Conservation (phyloP, 1,140 invertebrate species). For the Rhopalosiphum maidis region DNA sequence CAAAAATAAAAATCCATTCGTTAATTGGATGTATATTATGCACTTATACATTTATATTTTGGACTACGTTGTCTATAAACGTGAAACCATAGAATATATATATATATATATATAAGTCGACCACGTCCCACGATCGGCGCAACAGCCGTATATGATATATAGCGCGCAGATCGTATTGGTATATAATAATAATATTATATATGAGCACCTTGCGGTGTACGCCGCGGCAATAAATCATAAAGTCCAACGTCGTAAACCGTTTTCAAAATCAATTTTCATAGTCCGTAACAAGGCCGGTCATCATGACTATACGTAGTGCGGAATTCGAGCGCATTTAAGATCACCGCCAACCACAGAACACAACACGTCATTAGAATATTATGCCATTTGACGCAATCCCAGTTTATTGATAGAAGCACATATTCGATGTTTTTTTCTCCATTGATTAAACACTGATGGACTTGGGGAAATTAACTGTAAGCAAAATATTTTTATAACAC, state of each 20-base stretch:
- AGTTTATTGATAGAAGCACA: too few relatives aligned
- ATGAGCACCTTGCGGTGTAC: neutral
- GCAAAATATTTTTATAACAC: too few relatives aligned
- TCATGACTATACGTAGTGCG: neutral
- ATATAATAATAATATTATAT: neutral
- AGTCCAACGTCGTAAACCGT: neutral
- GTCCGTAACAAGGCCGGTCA: neutral
- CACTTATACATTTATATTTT: neutral
- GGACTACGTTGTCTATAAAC: neutral
- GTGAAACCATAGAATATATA: neutral
- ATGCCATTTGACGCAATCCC: too few relatives aligned
- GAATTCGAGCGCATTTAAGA: neutral
- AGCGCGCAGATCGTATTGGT: neutral
- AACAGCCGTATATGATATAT: neutral
- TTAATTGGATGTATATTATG: neutral
- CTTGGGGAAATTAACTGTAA: too few relatives aligned
- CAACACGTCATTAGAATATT: too few relatives aligned
- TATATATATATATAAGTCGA: neutral
- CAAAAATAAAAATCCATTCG: neutral
- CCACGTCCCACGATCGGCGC: conserved; percentile 10
- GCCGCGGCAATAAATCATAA: conserved; percentile 12
- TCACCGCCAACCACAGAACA: too few relatives aligned
- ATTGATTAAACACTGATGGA: too few relatives aligned
- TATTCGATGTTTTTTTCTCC: too few relatives aligned
- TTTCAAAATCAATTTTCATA: conserved; percentile 22